phyloP scores from a whole-genome alignment of 2,888 invertebrate genomes.

The Trilocha varians region DNA sequence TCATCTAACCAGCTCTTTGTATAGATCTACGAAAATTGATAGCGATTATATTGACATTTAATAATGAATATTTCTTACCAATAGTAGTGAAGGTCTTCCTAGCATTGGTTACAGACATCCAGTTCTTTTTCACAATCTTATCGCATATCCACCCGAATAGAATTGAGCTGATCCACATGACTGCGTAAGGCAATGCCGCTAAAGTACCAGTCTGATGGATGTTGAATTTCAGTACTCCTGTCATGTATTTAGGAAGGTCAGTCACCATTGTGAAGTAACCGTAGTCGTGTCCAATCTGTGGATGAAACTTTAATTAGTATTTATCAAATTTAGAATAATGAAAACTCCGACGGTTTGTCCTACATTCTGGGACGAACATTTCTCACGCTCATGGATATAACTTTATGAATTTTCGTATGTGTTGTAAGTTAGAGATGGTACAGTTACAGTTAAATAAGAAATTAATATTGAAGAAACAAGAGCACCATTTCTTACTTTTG shows the following conservation, averaged over 20 bases:
- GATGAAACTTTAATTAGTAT: no score
- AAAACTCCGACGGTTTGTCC: no score
- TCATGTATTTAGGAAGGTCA: conserved; percentile 81
- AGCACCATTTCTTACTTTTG: no score
- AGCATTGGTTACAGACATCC: conserved; percentile 71
- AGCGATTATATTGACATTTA: neutral
- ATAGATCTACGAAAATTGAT: no score
- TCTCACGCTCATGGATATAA: no score
- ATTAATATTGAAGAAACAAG: no score
- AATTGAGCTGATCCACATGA: conserved; percentile 79
- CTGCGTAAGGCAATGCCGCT: conserved; percentile 77
- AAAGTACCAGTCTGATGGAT: conserved; percentile 76
- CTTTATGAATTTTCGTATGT: no score
- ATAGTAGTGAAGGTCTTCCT: conserved; percentile 80
- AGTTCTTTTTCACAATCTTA: conserved; percentile 75
- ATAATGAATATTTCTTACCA: conserved; percentile 53
- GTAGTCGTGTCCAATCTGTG: conserved; percentile 78
- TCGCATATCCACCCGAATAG: conserved; percentile 80
- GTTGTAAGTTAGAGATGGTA: no score
- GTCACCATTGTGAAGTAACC: conserved; percentile 82
- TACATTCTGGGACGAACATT: no score
- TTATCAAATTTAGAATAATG: no score
- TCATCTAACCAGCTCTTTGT: no score
- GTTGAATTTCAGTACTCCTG: conserved; percentile 77
- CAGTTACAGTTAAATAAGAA: no score